Evolutionary conservation across 2,113 vertebrate genomes (phyloP).

Genomic region (Spilogale gracilis): DNA sequence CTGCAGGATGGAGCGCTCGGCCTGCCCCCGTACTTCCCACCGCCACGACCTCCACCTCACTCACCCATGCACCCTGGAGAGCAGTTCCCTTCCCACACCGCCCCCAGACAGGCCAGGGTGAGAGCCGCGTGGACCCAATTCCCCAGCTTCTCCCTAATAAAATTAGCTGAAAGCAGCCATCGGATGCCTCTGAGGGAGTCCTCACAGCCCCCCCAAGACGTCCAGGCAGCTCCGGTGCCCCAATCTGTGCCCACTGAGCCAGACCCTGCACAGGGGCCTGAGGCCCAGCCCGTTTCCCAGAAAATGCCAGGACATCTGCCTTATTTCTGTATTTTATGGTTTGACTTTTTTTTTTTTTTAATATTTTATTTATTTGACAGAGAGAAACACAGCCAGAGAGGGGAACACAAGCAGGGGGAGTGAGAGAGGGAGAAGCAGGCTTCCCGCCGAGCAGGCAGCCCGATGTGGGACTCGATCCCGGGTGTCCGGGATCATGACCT

Average conservation of each 20-base stretch:
- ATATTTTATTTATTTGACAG: no score
- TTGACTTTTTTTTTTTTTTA: not conserved
- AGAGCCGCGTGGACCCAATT: not conserved
- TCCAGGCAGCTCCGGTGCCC: not conserved
- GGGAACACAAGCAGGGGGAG: no score
- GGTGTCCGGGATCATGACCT: no score
- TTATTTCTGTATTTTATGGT: not conserved
- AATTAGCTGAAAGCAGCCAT: not conserved
- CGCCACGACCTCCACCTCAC: not conserved
- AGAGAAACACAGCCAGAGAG: no score
- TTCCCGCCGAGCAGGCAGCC: no score
- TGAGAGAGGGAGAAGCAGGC: no score
- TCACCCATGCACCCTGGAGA: not conserved
- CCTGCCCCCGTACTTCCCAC: no score
- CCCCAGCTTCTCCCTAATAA: not conserved
- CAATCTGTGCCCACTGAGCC: not conserved
- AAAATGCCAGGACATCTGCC: not conserved
- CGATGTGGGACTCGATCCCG: no score
- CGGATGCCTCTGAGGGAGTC: not conserved
- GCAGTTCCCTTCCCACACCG: not conserved
- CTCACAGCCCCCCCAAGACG: not conserved
- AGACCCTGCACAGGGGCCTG: not conserved
- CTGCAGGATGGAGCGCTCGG: not conserved
- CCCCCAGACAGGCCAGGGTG: not conserved
- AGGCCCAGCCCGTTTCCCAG: not conserved